Percentiles rank a stretch among this genome's conserved stretches.
These are phyloP conservation scores for Spinus pinus DNA, from an alignment of 2,797 vertebrate genomes.

Conservation along the genomic window DNA sequence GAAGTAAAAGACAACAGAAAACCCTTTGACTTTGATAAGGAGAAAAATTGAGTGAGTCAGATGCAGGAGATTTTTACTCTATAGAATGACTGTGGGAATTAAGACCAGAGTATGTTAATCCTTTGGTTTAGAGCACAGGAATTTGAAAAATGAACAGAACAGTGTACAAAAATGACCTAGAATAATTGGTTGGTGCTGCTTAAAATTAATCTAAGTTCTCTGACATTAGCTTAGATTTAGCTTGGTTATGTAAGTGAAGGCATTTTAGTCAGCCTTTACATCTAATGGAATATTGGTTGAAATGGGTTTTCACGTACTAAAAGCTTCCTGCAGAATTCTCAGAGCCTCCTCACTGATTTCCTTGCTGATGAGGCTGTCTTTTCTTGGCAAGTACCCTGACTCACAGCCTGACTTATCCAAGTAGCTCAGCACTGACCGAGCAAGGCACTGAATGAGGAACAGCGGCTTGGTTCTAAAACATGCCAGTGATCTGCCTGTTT, in stretches of 20 bases:
- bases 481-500: neutral
- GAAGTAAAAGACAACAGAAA: neutral
- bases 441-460: neutral
- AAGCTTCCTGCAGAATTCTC: neutral
- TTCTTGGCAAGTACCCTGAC: neutral
- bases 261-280: neutral
- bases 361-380: neutral
- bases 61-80: neutral
- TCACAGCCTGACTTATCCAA: accelerated
- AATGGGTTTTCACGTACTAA: neutral
- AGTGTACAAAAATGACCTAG: neutral
- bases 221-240: neutral
- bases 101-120: neutral
- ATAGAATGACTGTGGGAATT: neutral
- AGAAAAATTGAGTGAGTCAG: neutral
- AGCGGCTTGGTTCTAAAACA: neutral
- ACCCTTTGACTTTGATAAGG: accelerated
- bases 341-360: neutral
- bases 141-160: neutral
- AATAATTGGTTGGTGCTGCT: neutral
- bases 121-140: neutral
- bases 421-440: neutral
- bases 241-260: neutral
- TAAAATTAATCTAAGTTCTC: neutral
- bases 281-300: neutral